Percentiles rank a stretch among this genome's conserved stretches.
These are phyloP conservation scores for Apodemia mormo DNA, from an alignment of 2,888 invertebrate genomes.

Conservation along the genomic window DNA sequence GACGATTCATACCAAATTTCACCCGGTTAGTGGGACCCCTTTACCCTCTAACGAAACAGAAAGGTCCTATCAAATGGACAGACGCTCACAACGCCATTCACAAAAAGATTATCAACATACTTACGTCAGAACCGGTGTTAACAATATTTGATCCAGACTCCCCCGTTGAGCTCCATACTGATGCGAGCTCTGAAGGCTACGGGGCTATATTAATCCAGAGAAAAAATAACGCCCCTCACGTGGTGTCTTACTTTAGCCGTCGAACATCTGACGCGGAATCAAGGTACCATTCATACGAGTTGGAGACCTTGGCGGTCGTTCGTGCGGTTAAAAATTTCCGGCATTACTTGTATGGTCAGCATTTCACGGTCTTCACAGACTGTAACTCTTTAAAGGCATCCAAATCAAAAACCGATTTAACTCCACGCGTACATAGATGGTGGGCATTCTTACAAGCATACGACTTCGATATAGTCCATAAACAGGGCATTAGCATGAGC, in stretches of 20 bases:
- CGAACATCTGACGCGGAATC: slow-evolving; percentile 23
- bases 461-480: slow-evolving; percentile 35
- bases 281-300: slow-evolving; percentile 21
- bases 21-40: neutral
- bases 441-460: slow-evolving; percentile 39
- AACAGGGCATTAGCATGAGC: slow-evolving; percentile 34
- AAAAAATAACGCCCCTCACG: neutral
- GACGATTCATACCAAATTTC: neutral
- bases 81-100: slow-evolving; percentile 24
- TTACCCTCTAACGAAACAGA: neutral
- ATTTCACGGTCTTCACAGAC: slow-evolving; percentile 26
- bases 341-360: slow-evolving; percentile 32
- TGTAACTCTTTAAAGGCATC: slow-evolving; percentile 28
- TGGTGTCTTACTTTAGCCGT: slow-evolving; percentile 25
- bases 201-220: slow-evolving; percentile 35
- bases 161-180: slow-evolving; percentile 37
- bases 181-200: slow-evolving; percentile 40
- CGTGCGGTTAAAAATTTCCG: slow-evolving; percentile 35
- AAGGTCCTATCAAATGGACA: slow-evolving; percentile 13
- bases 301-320: slow-evolving; percentile 24
- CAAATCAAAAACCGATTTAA: slow-evolving; percentile 35
- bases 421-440: slow-evolving; percentile 40
- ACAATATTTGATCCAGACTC: slow-evolving; percentile 37
- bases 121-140: slow-evolving; percentile 37
- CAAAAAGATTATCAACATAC: slow-evolving; percentile 25